Percentiles rank a stretch among this genome's conserved stretches.
Conservation (phyloP, 2,888 invertebrate genomes). For the Yponomeuta cagnagella region DNA sequence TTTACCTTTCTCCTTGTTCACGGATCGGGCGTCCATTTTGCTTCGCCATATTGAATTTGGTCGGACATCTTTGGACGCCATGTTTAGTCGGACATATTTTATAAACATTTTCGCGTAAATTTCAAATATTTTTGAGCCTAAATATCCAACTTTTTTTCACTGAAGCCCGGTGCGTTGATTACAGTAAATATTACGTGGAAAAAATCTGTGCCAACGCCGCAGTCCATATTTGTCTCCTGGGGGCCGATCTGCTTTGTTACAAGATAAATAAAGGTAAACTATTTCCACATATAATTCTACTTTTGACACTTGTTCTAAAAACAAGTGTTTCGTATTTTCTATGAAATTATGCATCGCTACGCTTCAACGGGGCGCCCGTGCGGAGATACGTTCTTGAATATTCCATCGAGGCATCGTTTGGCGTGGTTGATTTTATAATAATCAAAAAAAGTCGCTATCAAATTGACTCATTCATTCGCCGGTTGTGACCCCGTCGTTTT, state of each 20-base stretch:
- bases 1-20: conserved; percentile 35
- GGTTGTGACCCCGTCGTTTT: conserved; percentile 39
- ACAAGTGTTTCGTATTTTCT: conserved; percentile 68
- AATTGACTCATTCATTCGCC: conserved; percentile 31
- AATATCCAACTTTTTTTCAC: conserved; percentile 71
- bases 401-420: conserved; percentile 41
- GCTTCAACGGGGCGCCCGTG: conserved; percentile 34
- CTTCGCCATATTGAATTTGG: conserved; percentile 77
- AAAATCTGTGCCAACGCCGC: conserved; percentile 64
- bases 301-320: conserved; percentile 62
- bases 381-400: conserved; percentile 55
- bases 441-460: conserved; percentile 41
- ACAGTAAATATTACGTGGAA: conserved; percentile 51
- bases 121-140: conserved; percentile 73
- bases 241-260: conserved; percentile 70
- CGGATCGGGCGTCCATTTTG: conserved; percentile 69
- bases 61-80: conserved; percentile 82
- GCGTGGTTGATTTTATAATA: conserved; percentile 66
- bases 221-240: conserved; percentile 64
- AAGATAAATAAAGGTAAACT: conserved; percentile 75
- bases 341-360: conserved; percentile 50
- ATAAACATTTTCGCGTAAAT: conserved; percentile 80
- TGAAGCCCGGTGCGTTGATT: conserved; percentile 56
- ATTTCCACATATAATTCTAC: conserved; percentile 62
- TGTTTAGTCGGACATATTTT: conserved; percentile 86